A percentile compares a stretch with the other conserved stretches of the same genome.
Evolutionary conservation across 1,140 invertebrate genomes (phyloP).

Genomic region (Cryptotermes secundus): DNA sequence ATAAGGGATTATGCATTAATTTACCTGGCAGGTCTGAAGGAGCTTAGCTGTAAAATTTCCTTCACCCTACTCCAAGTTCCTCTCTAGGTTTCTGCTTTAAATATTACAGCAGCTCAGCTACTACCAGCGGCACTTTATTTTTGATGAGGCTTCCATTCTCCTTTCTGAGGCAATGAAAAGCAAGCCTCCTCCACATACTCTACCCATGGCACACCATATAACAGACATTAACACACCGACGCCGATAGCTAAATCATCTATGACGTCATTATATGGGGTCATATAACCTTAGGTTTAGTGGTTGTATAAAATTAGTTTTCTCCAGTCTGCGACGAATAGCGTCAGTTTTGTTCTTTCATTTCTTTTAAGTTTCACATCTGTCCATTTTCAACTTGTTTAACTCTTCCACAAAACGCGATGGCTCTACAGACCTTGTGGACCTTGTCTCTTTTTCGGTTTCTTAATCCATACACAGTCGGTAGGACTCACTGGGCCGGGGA

Average conservation of each 20-base stretch:
- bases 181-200: not conserved
- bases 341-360: too few relatives aligned
- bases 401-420: too few relatives aligned
- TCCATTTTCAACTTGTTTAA: too few relatives aligned
- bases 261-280: not conserved
- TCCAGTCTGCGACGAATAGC: not conserved
- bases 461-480: too few relatives aligned
- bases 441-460: too few relatives aligned
- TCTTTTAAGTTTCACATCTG: too few relatives aligned
- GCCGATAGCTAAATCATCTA: not conserved
- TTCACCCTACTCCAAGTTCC: not conserved
- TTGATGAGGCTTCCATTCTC: not conserved
- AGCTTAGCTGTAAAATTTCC: too few relatives aligned
- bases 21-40: too few relatives aligned
- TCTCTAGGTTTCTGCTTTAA: not conserved
- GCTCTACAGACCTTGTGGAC: too few relatives aligned
- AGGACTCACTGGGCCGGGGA: too few relatives aligned
- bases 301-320: slow-evolving; percentile 12
- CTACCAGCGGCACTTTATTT: not conserved
- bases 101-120: slow-evolving; percentile 5
- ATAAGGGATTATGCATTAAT: too few relatives aligned
- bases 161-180: not conserved
- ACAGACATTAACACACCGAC: not conserved
- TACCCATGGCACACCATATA: not conserved
- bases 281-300: not conserved